Evolutionary conservation across 2,113 vertebrate genomes (phyloP).

Genomic region (Myxocyprinus asiaticus): DNA sequence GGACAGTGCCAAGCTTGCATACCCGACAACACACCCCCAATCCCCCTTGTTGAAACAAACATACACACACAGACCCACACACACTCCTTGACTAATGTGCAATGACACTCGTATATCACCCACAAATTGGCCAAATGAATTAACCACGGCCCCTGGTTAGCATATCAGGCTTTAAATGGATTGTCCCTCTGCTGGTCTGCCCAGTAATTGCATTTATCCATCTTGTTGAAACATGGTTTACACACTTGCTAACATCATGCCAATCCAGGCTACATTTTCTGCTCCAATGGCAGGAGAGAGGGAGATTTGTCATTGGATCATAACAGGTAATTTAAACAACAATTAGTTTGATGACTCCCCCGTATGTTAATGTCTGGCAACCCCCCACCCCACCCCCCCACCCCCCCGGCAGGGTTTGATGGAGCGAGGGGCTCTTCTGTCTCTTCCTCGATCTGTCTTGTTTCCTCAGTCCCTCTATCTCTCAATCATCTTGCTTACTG

Average conservation of each 20-base stretch:
- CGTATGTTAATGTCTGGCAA: slow-evolving; percentile 88
- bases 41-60: slow-evolving; percentile 76
- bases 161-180: slow-evolving; percentile 99
- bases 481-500: slow-evolving; percentile 70
- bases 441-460: slow-evolving; percentile 41
- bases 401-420: background rate
- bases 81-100: slow-evolving; percentile 90
- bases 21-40: slow-evolving; percentile 49
- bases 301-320: slow-evolving; percentile 99
- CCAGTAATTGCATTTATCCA: slow-evolving; percentile 99
- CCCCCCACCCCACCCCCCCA: background rate
- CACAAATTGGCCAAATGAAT: slow-evolving; percentile 99
- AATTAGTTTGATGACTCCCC: slow-evolving; percentile 93
- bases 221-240: slow-evolving; percentile 99
- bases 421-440: slow-evolving; percentile 54
- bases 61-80: slow-evolving; percentile 37
- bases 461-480: slow-evolving; percentile 63
- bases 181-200: slow-evolving; percentile 99
- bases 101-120: slow-evolving; percentile 98
- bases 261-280: slow-evolving; percentile 98
- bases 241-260: slow-evolving; percentile 97
- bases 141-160: slow-evolving; percentile 99
- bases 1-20: too few species aligned
- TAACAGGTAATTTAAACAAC: slow-evolving; percentile 99
- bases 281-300: slow-evolving; percentile 92